These are phyloP conservation scores for Asarcornis scutulata DNA, from an alignment of 2,113 vertebrate genomes.

Conservation along the genomic window DNA sequence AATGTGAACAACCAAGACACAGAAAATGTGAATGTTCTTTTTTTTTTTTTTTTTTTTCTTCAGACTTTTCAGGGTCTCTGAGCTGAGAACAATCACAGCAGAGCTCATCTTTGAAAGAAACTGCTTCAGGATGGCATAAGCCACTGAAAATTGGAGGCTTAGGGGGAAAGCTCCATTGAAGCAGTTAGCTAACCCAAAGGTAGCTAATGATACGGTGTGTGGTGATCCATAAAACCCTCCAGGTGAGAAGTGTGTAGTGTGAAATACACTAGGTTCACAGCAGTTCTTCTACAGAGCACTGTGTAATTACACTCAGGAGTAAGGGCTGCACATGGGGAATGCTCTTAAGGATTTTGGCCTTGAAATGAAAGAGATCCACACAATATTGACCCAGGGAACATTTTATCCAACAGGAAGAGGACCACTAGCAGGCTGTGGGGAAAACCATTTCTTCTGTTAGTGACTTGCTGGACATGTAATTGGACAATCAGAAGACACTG, in stretches of 20 bases:
- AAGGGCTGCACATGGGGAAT: background rate
- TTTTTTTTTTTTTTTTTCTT: background rate
- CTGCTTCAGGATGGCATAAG: background rate
- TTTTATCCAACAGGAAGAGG: background rate
- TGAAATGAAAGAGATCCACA: background rate
- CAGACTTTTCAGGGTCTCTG: background rate
- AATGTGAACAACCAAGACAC: background rate
- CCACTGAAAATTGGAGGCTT: conserved; percentile 29
- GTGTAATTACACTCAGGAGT: background rate
- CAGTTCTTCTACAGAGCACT: rapidly evolving
- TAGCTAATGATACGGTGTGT: background rate
- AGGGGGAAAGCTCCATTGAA: background rate
- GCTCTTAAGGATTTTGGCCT: background rate
- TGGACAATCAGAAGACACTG: background rate
- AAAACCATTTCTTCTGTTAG: background rate
- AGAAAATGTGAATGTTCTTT: background rate
- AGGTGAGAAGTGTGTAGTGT: background rate
- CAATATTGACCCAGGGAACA: background rate
- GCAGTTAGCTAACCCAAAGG: background rate
- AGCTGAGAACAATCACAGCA: background rate
- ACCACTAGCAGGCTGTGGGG: rapidly evolving
- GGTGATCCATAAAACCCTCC: background rate
- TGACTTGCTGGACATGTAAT: background rate
- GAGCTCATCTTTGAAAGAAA: background rate
- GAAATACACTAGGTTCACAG: background rate